Percentiles rank a stretch among this genome's conserved stretches.
These are phyloP conservation scores for Calcarius lapponicus DNA, from an alignment of 2,797 vertebrate genomes.

Conservation along the genomic window DNA sequence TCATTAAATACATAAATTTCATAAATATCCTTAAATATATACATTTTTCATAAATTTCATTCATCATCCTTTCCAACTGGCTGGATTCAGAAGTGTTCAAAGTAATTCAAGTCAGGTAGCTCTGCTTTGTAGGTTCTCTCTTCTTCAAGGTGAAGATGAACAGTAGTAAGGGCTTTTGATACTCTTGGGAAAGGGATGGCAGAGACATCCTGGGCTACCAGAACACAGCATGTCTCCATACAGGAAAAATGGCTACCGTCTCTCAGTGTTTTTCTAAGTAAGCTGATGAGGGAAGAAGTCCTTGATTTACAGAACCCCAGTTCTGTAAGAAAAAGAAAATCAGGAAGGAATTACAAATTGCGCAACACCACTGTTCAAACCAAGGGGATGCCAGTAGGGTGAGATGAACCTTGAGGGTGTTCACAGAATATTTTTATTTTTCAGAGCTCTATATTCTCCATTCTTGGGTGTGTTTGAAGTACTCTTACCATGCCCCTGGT, in stretches of 20 bases:
- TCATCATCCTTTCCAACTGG: neutral
- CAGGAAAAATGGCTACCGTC: accelerated
- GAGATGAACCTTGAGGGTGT: neutral
- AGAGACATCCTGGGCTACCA: neutral
- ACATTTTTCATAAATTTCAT: neutral
- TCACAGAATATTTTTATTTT: neutral
- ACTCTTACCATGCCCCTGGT: neutral
- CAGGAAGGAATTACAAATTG: neutral
- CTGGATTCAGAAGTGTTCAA: neutral
- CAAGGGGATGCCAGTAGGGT: neutral
- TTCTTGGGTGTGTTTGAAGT: neutral
- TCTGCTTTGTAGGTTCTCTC: neutral
- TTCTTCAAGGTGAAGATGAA: neutral
- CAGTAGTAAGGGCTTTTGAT: neutral
- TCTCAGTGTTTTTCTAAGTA: neutral
- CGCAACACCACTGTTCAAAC: neutral
- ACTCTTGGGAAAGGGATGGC: neutral
- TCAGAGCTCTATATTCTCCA: neutral
- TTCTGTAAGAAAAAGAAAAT: neutral
- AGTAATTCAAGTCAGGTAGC: neutral
- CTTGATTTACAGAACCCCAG: neutral
- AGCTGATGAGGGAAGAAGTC: neutral
- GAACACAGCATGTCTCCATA: accelerated
- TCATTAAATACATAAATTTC: neutral
- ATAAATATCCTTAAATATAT: neutral